Conservation (phyloP, 35 echinoderm and acorn worm species). For the Amphiura filiformis region DNA sequence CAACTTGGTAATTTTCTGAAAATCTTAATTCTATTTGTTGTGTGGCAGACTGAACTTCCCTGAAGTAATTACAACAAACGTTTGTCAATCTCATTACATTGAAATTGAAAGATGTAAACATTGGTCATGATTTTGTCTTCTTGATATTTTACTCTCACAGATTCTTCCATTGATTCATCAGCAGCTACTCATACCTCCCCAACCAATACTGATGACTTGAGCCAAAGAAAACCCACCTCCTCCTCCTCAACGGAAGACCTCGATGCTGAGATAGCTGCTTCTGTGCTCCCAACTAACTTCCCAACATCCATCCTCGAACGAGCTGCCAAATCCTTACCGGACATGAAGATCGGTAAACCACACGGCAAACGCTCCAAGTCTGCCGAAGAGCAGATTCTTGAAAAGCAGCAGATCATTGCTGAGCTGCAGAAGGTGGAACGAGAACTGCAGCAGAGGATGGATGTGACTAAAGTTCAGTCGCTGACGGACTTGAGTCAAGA, state of each 20-base stretch:
- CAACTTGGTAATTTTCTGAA: no score
- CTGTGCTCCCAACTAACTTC: constrained; percentile 14
- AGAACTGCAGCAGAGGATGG: constrained; percentile 69
- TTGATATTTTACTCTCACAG: no score
- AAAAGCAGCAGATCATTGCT: constrained; percentile 91
- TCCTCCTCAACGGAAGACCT: constrained; percentile 17
- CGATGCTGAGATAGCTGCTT: background rate
- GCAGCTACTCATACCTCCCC: background rate
- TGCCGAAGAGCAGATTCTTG: constrained; percentile 90
- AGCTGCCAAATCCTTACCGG: constrained; percentile 20
- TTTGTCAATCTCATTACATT: no score
- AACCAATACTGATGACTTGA: background rate
- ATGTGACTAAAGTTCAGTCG: background rate
- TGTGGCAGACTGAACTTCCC: no score
- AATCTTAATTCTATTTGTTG: no score
- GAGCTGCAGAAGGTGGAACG: constrained; percentile 94
- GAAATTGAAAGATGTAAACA: no score
- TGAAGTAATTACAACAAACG: no score
- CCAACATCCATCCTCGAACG: constrained; percentile 20
- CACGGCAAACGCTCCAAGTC: constrained; percentile 18
- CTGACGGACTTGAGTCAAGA: background rate
- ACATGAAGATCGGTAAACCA: constrained; percentile 33
- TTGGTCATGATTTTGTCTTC: no score
- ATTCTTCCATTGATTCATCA: background rate
- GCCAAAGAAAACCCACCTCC: constrained; percentile 40